Evolutionary conservation across 2,797 vertebrate genomes (phyloP).

Genomic region (Presbytis comata): DNA sequence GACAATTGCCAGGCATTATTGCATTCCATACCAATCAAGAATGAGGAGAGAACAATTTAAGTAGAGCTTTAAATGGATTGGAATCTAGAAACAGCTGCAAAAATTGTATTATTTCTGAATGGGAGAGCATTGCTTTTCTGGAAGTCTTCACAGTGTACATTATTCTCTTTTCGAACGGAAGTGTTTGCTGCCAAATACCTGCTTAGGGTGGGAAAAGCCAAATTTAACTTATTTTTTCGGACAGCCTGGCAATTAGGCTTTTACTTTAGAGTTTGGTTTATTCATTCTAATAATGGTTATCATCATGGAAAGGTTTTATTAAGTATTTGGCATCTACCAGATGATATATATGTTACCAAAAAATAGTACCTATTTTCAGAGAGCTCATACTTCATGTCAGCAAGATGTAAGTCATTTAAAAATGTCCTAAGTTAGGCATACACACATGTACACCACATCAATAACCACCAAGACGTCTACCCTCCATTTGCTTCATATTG

Average conservation of each 20-base stretch:
- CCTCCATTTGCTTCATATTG: not conserved
- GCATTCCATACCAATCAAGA: constrained; percentile 11
- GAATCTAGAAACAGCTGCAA: constrained; percentile 29
- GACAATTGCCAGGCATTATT: constrained; percentile 55
- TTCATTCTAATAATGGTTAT: not conserved
- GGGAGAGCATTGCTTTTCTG: not conserved
- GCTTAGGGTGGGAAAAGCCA: not conserved
- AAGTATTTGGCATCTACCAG: not conserved
- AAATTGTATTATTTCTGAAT: not conserved
- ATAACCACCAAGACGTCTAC: not conserved
- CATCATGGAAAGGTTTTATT: not conserved
- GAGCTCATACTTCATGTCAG: not conserved
- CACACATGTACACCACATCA: not conserved
- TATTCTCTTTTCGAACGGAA: constrained; percentile 30
- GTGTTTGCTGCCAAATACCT: constrained; percentile 18
- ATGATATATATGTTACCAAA: not conserved
- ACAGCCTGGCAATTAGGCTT: not conserved
- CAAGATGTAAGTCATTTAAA: not conserved
- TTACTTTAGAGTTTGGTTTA: not conserved
- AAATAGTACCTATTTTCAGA: not conserved
- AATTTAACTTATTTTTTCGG: constrained; percentile 22
- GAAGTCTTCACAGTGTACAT: not conserved
- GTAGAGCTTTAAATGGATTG: constrained; percentile 18
- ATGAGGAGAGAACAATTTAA: constrained; percentile 41
- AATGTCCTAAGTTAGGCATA: not conserved